These are phyloP conservation scores for Phalloptychus januarius DNA, from an alignment of 2,797 vertebrate species.

Conservation along the genomic window DNA sequence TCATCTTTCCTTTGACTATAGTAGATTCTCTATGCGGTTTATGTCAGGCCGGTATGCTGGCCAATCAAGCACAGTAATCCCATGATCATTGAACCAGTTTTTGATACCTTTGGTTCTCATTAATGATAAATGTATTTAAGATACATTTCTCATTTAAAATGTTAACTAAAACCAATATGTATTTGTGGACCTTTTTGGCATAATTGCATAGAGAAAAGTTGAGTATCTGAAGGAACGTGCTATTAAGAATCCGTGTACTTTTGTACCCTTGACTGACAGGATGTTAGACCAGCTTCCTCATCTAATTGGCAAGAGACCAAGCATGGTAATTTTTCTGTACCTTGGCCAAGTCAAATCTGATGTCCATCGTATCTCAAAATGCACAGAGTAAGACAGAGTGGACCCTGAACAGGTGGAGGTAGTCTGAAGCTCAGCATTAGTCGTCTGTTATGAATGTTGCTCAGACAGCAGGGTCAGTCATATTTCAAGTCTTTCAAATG, in stretches of 20 bases:
- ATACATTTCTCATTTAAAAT: neutral
- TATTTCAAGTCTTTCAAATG: neutral
- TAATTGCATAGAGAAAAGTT: neutral
- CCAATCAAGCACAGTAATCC: neutral
- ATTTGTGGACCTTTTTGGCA: neutral
- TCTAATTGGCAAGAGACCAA: conserved; percentile 14
- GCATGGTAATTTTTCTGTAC: conserved; percentile 1
- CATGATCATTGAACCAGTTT: neutral
- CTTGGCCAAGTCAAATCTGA: conserved; percentile 2
- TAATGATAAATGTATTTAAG: neutral
- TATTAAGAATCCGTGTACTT: neutral
- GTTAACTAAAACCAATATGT: neutral
- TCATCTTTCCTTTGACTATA: neutral
- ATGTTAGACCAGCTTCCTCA: conserved; percentile 7
- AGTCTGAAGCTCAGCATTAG: conserved; percentile 4
- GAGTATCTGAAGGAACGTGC: neutral
- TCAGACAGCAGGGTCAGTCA: neutral
- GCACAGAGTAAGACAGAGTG: neutral
- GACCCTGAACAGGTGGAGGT: conserved; percentile 5
- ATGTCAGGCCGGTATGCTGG: neutral
- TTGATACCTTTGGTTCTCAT: neutral
- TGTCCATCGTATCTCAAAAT: conserved; percentile 1
- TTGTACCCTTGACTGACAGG: neutral
- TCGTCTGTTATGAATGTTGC: neutral
- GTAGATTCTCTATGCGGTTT: neutral